Percentiles rank a stretch among this genome's conserved stretches.
These are phyloP conservation scores for Lasioglossum oenotherae DNA, from an alignment of 2,888 invertebrate species.

Conservation along the genomic window DNA sequence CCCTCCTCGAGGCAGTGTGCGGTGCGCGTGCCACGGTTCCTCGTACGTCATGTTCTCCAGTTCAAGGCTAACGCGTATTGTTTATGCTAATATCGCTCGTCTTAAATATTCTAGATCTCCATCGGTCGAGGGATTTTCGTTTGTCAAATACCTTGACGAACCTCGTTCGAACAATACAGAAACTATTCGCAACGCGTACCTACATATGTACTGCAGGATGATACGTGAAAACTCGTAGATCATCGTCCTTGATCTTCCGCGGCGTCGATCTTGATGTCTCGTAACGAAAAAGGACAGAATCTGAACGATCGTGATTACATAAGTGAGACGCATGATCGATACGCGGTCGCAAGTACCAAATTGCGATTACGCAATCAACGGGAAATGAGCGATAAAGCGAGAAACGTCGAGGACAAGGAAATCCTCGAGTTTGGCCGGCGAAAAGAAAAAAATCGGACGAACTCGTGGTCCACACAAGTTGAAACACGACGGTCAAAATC, in stretches of 20 bases:
- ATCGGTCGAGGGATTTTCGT: background rate
- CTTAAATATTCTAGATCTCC: background rate
- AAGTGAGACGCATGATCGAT: background rate
- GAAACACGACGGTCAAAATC: background rate
- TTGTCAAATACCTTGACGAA: background rate
- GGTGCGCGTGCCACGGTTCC: background rate
- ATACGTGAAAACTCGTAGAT: background rate
- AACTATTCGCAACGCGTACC: background rate
- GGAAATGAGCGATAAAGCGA: background rate
- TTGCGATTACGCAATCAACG: background rate
- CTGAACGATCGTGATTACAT: background rate
- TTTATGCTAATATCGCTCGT: background rate
- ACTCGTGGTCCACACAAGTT: background rate
- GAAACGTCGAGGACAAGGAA: background rate
- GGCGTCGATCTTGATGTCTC: background rate
- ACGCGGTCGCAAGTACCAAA: background rate
- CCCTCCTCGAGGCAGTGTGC: background rate
- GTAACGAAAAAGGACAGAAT: background rate
- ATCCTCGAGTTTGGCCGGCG: background rate
- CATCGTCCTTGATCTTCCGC: background rate
- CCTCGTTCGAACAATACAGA: background rate
- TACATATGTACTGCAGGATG: background rate
- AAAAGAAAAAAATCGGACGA: background rate
- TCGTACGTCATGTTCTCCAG: background rate
- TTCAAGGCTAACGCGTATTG: background rate